phyloP scores from a whole-genome alignment of 2,888 invertebrate species.

The Vesta saturnalis region DNA sequence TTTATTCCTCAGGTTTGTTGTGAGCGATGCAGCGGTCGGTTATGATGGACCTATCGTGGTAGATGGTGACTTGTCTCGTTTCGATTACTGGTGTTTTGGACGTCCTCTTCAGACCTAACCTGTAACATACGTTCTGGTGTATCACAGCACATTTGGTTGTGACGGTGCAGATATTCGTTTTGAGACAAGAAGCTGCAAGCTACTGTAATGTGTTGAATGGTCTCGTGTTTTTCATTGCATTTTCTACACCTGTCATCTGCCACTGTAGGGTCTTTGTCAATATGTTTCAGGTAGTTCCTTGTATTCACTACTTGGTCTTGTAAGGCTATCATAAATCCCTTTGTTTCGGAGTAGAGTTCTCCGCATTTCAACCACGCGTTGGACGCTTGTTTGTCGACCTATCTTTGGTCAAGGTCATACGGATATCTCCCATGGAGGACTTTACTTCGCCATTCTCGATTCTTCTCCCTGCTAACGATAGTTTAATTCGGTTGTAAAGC shows the following conservation, averaged over 20 bases:
- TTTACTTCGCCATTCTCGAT: neutral
- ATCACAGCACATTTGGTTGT: too few relatives aligned
- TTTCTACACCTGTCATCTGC: neutral
- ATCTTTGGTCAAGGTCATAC: neutral
- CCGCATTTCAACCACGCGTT: too few relatives aligned
- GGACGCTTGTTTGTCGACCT: neutral
- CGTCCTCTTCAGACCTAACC: too few relatives aligned
- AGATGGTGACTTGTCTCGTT: neutral
- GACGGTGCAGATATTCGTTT: too few relatives aligned
- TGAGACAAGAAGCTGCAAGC: too few relatives aligned
- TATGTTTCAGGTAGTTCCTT: too few relatives aligned
- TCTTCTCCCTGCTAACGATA: neutral
- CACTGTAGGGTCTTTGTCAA: neutral
- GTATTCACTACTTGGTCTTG: neutral
- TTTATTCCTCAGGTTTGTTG: neutral
- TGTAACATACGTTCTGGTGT: too few relatives aligned
- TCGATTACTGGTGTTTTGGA: neutral
- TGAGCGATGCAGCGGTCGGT: too few relatives aligned
- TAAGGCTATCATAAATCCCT: too few relatives aligned
- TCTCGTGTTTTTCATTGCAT: neutral
- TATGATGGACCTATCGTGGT: too few relatives aligned
- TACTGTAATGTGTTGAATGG: neutral
- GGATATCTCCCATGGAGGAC: neutral
- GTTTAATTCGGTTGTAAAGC: neutral
- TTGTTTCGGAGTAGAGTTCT: neutral